These are phyloP conservation scores for Scolopax rusticola DNA, from an alignment of 2,797 vertebrate species.

Conservation along the genomic window DNA sequence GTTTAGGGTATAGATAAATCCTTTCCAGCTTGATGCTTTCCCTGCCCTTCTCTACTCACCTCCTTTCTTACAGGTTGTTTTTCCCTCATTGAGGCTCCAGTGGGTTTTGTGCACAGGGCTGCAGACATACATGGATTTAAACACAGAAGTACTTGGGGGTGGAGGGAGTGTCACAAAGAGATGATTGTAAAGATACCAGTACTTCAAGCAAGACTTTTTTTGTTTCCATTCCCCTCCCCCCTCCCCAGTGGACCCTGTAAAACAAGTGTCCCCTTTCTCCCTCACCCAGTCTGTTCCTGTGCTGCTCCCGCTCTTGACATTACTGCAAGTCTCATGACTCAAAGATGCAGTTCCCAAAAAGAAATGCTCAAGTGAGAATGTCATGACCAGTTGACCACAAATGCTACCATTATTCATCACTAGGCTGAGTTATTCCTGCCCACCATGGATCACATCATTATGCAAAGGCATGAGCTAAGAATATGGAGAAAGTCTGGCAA, in stretches of 20 bases:
- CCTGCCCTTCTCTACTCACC: background rate
- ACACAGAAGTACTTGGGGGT: background rate
- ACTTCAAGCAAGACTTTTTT: background rate
- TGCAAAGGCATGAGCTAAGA: constrained; percentile 51
- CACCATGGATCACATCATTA: constrained; percentile 43
- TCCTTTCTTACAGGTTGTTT: background rate
- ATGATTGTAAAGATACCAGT: background rate
- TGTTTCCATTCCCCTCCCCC: background rate
- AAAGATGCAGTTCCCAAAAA: background rate
- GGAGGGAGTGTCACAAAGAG: background rate
- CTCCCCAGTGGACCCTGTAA: background rate
- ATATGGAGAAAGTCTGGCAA: constrained; percentile 14
- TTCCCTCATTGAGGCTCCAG: background rate
- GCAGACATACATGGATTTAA: background rate
- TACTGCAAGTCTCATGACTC: constrained; percentile 41
- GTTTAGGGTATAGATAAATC: background rate
- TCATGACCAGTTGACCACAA: constrained; percentile 60
- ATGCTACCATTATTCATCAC: constrained; percentile 52
- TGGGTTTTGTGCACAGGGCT: background rate
- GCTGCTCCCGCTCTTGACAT: background rate
- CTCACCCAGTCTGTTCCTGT: background rate
- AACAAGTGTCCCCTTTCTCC: constrained; percentile 43
- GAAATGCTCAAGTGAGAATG: constrained; percentile 51
- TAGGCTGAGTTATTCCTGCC: constrained; percentile 36
- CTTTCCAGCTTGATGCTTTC: background rate